phyloP scores from a whole-genome alignment of 35 echinoderm and acorn worm genomes.

The Nesometra sesokonis region DNA sequence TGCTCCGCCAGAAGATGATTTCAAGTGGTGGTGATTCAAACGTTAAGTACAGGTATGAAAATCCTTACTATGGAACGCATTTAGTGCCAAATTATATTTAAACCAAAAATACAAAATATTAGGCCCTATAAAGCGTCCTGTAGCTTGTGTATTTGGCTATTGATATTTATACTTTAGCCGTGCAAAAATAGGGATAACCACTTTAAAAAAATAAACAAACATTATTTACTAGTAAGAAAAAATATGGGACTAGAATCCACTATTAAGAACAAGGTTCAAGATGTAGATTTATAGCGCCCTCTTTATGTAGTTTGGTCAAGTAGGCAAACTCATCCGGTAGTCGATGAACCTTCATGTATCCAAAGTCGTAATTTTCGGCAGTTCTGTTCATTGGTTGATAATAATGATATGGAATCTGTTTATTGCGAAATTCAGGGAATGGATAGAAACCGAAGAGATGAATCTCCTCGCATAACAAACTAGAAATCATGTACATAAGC shows the following conservation, averaged over 20 bases:
- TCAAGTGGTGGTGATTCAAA: too few relatives aligned
- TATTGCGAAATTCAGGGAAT: constrained; percentile 51
- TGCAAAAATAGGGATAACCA: too few relatives aligned
- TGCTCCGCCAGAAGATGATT: too few relatives aligned
- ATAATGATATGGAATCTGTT: constrained; percentile 83
- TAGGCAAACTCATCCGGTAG: constrained; percentile 87
- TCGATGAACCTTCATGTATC: constrained; percentile 52
- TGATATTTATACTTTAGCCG: too few relatives aligned
- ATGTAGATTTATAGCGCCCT: constrained; percentile 54
- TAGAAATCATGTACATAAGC: constrained; percentile 87
- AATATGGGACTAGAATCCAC: not conserved
- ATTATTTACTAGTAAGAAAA: too few relatives aligned
- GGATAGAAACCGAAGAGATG: constrained; percentile 97
- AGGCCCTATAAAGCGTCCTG: too few relatives aligned
- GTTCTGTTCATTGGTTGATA: constrained; percentile 42
- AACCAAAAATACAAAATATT: too few relatives aligned
- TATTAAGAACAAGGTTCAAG: constrained; percentile 45
- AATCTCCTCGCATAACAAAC: constrained; percentile 67
- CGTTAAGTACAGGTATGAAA: too few relatives aligned
- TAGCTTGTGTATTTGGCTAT: too few relatives aligned
- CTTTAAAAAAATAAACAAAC: too few relatives aligned
- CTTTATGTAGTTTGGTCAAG: constrained; percentile 76
- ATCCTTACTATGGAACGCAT: too few relatives aligned
- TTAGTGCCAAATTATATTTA: too few relatives aligned
- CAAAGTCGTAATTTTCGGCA: constrained; percentile 44